phyloP scores from a whole-genome alignment of 2,797 vertebrate genomes.

The Etheostoma nigrum region DNA sequence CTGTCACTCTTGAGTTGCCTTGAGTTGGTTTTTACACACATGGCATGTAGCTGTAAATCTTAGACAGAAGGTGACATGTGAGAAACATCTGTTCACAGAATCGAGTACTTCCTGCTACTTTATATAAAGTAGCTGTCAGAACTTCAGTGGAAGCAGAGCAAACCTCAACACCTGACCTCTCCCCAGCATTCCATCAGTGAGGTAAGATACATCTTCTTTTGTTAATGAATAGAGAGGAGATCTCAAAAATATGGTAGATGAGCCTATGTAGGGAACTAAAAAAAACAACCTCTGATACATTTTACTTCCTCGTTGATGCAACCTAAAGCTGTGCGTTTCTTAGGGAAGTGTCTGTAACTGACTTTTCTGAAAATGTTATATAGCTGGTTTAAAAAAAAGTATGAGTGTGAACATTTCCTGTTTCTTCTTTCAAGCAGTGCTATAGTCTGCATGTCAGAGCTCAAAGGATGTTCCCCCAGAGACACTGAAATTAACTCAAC shows the following conservation, averaged over 20 bases:
- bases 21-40: background rate
- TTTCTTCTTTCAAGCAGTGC: slow-evolving; percentile 45
- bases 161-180: slow-evolving; percentile 11
- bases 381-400: background rate
- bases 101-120: slow-evolving; percentile 62
- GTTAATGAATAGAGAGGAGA: background rate
- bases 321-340: background rate
- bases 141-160: slow-evolving; percentile 21
- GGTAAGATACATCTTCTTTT: slow-evolving; percentile 42
- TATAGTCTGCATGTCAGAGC: slow-evolving; percentile 16
- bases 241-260: background rate
- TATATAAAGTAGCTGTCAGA: slow-evolving; percentile 7
- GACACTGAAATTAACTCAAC: slow-evolving; percentile 58
- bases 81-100: slow-evolving; percentile 50
- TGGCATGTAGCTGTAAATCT: slow-evolving; percentile 26
- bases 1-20: background rate
- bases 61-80: slow-evolving; percentile 10
- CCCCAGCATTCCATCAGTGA: slow-evolving; percentile 13
- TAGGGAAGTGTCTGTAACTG: slow-evolving; percentile 33
- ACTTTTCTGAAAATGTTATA: slow-evolving; percentile 21
- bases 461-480: slow-evolving; percentile 9
- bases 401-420: slow-evolving; percentile 65
- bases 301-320: slow-evolving; percentile 15
- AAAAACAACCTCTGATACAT: background rate
- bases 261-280: fast-evolving